Base-by-base conservation (phyloP, 2,797 vertebrate genomes). In the Vespertilio murinus region DNA sequence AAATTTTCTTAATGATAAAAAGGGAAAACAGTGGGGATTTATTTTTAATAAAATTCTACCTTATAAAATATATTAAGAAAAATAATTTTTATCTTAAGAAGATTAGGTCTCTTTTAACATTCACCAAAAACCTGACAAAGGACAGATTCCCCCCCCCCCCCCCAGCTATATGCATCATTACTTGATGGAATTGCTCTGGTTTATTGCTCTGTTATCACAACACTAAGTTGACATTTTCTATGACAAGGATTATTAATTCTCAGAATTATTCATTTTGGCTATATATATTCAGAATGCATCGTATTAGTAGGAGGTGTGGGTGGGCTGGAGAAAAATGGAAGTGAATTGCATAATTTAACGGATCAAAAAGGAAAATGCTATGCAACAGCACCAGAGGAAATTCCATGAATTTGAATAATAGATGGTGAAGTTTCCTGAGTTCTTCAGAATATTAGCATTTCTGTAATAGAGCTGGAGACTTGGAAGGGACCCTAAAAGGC, bases 231-330 rank as follows among this genome's bases (percentile, higher is more conserved):
- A 90, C 10, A 75, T 84, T 97, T 97, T 83, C 93, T 94, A 81
- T 95, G 90, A 97, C 88, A 97, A 95, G 70, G 7, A n/a, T 96
- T 88, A 77, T 81, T 95, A 94, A 93, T 95, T 96, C 96, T 64
- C 49, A 94, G 82, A 97, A 71, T 97, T 97, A 97, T 96, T 97
- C 38, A 38, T 97, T 93, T 74, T 97, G 93, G 79, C 74, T 96
- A 93, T 10, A 5, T 94, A 73, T 95, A 33, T 83, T 78, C 49
- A 82, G 59, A 90, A 54, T 75, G 6, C 14, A 87, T 80, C 54
- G 38, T 52, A 94, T 59, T 92, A 82, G 94, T 95, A 90, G 85
- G 33, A 83, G n/a, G 33, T 64, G 73, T 25, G 23, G 67, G 1
- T 30, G 33, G 18, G 9, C 30, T 88, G 30, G 74, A 82, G 56